phyloP scores from a whole-genome alignment of 2,797 vertebrate genomes.

The Mormyrops attenuatus region DNA sequence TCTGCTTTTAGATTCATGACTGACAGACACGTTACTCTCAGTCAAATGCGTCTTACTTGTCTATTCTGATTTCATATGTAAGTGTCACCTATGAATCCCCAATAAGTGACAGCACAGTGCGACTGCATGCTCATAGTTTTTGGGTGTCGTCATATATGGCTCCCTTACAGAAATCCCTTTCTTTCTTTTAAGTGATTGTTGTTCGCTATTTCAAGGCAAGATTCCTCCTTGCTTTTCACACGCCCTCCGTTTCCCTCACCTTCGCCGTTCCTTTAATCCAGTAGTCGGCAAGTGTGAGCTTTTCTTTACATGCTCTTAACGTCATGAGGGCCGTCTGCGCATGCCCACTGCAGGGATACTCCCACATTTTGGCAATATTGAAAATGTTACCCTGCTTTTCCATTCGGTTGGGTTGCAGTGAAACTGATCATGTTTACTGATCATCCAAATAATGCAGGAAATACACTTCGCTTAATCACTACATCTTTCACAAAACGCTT shows the following conservation, averaged over 20 bases:
- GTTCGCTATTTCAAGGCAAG: background rate
- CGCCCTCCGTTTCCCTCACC: conserved; percentile 7
- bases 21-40: conserved; percentile 34
- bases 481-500: background rate
- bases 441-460: background rate
- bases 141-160: conserved; percentile 1
- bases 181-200: background rate
- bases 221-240: background rate
- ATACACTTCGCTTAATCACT: background rate
- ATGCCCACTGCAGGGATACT: background rate
- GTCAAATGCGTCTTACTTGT: background rate
- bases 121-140: conserved; percentile 4
- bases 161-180: background rate
- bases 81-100: conserved; percentile 9
- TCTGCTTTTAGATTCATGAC: conserved; percentile 49
- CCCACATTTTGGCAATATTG: background rate
- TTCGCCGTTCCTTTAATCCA: background rate
- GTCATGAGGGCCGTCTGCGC: conserved; percentile 7
- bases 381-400: background rate
- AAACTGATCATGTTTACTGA: background rate
- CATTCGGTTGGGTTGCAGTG: background rate
- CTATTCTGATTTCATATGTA: background rate
- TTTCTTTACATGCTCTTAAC: background rate
- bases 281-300: background rate
- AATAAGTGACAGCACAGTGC: conserved; percentile 17